Evolutionary conservation across 2,888 invertebrate species (phyloP).

Genomic region (Ophion ellenae): DNA sequence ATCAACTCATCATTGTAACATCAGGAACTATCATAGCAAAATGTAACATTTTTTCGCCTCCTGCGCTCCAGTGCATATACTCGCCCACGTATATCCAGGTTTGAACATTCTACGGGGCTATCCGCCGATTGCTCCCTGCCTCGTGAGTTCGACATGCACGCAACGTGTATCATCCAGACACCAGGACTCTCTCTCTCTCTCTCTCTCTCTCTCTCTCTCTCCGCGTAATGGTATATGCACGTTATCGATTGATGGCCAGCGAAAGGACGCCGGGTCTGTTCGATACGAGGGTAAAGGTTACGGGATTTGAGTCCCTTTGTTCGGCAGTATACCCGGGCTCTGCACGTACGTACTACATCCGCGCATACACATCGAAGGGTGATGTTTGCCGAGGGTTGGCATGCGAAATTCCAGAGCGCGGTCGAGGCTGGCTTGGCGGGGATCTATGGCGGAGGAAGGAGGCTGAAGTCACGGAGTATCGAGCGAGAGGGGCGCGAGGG

Average conservation of each 20-base stretch:
- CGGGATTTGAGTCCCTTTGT: conserved; percentile 4
- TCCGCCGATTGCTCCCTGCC: no score
- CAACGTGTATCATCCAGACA: no score
- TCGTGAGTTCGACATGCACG: background rate
- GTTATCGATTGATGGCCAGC: conserved; percentile 1
- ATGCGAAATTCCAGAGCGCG: conserved; percentile 27
- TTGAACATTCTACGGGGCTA: no score
- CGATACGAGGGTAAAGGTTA: background rate
- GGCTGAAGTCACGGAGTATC: conserved; percentile 11
- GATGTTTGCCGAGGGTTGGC: conserved; percentile 4
- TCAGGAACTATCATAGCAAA: no score
- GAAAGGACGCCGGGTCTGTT: background rate
- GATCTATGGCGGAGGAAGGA: background rate
- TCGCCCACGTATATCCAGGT: no score
- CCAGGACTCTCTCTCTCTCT: background rate
- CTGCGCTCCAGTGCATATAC: no score
- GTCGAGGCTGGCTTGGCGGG: background rate
- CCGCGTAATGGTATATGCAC: background rate
- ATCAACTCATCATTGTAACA: no score
- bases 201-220: background rate
- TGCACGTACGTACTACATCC: background rate
- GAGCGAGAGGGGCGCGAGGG: conserved; percentile 11
- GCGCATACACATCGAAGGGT: background rate
- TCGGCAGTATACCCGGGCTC: background rate
- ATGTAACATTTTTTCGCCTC: no score